Evolutionary conservation across 2,797 vertebrate species (phyloP), one percentile per base, ranked within the genome.

Genomic region (Sebastiscus albofasciatus): DNA sequence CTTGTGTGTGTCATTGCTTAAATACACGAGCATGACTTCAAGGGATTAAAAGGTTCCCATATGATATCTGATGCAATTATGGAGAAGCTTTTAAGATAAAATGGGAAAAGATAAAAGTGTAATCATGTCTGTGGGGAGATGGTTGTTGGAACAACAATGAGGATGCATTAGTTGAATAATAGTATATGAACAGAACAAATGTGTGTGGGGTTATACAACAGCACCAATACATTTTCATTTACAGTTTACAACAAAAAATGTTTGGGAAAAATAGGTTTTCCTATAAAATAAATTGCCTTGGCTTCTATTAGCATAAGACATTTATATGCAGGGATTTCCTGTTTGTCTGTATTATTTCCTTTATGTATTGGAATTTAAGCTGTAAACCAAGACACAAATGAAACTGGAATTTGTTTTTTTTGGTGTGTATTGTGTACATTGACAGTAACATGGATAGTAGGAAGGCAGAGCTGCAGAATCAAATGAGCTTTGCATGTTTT

Each of bases 401-500:
- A 61, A 80, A 80, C 36, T 9, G n/a, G n/a, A 13, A 42, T 42
- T 42, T 16, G 14, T 24, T 77, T 79, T 59, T 66, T 73, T 29
- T 24, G 4, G 18, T 33, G 27, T 36, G 31, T 42, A 67, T 80
- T 86, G 46, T 85, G 72, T 81, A 78, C 76, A 77, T 54, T 77
- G 81, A 88, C 81, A 72, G 77, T 64, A 79, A 80, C 70, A 86
- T 70, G 42, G 77, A 87, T 75, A 39, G 60, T 14, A 73, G 75
- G 66, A 83, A 79, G 69, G 72, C 85, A 80, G 56, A 86, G 79
- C 76, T 27, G 67, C 86, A 81, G 61, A 91, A 91, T 93, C 81
- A 88, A 93, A 93, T 89, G 84, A 89, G 90, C 87, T 90, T 90
- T 90, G 83, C 84, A 80, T 92, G 90, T 93, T 91, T 87, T 84